phyloP scores from a whole-genome alignment of 2,888 invertebrate genomes.

The Parapristionchus giblindavisi region DNA sequence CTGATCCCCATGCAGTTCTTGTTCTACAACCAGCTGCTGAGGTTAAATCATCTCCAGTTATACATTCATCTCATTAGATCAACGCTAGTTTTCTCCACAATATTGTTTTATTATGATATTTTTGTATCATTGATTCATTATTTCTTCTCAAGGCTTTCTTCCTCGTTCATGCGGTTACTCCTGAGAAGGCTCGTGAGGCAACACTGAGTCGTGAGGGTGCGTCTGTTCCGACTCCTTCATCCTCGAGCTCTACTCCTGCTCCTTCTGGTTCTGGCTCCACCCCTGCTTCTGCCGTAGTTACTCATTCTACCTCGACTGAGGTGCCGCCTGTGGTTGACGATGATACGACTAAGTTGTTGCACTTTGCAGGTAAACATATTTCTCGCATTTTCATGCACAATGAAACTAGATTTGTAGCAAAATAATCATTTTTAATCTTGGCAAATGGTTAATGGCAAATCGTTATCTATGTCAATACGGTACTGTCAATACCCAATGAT shows the following conservation, averaged over 20 bases:
- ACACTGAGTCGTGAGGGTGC: conserved; percentile 42
- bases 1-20: conserved; percentile 86
- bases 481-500: neutral
- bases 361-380: conserved; percentile 78
- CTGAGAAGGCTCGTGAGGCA: conserved; percentile 37
- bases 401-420: neutral
- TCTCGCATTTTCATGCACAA: neutral
- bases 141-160: conserved; percentile 78
- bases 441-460: neutral
- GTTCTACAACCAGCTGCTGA: conserved; percentile 87
- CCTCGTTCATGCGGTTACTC: conserved; percentile 80
- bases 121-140: neutral
- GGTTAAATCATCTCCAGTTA: conserved; percentile 47
- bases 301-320: conserved; percentile 41
- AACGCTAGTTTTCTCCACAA: too few species aligned
- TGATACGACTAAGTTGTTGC: conserved; percentile 82
- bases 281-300: conserved; percentile 31
- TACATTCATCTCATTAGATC: too few species aligned
- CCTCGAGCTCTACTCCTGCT: conserved; percentile 24
- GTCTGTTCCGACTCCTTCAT: conserved; percentile 36
- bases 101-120: too few species aligned
- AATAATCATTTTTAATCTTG: neutral
- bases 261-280: conserved; percentile 10
- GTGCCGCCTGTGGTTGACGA: conserved; percentile 69
- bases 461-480: neutral